Evolutionary conservation across 2,113 vertebrate species (phyloP).

Genomic region (Heloderma charlesbogerti): DNA sequence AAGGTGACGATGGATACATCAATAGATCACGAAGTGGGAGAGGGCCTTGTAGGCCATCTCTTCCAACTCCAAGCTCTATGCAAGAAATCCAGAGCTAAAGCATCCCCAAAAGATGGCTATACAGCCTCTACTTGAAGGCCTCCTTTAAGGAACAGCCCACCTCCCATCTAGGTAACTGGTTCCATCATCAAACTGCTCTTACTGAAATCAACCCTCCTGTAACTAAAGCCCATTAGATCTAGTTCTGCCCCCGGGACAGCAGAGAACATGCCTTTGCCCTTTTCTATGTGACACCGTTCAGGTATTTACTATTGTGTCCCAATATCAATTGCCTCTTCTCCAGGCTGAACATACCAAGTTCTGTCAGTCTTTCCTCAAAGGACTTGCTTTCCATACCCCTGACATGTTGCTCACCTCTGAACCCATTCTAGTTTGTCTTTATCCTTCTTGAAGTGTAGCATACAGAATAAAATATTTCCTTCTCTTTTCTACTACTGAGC

Average conservation of each 20-base stretch:
- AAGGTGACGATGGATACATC: too few species aligned
- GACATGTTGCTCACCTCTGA: neutral
- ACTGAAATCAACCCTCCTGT: neutral
- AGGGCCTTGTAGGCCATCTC: neutral
- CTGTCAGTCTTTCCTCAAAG: too few species aligned
- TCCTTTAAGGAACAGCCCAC: neutral
- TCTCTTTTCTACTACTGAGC: neutral
- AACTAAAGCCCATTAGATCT: neutral
- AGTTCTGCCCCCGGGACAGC: neutral
- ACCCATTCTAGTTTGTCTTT: neutral
- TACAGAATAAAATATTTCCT: neutral
- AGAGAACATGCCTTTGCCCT: neutral
- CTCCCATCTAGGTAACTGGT: neutral
- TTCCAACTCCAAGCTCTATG: too few species aligned
- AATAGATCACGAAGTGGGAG: neutral
- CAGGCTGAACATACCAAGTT: neutral
- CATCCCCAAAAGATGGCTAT: too few species aligned
- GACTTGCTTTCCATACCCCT: neutral
- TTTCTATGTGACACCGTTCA: neutral
- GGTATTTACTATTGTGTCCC: neutral
- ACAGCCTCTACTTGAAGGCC: neutral
- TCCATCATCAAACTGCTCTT: neutral
- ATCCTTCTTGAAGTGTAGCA: neutral
- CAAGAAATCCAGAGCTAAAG: too few species aligned
- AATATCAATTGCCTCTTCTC: neutral